Base-by-base conservation (phyloP, 1,140 invertebrate genomes). In the Cherax quadricarinatus region DNA sequence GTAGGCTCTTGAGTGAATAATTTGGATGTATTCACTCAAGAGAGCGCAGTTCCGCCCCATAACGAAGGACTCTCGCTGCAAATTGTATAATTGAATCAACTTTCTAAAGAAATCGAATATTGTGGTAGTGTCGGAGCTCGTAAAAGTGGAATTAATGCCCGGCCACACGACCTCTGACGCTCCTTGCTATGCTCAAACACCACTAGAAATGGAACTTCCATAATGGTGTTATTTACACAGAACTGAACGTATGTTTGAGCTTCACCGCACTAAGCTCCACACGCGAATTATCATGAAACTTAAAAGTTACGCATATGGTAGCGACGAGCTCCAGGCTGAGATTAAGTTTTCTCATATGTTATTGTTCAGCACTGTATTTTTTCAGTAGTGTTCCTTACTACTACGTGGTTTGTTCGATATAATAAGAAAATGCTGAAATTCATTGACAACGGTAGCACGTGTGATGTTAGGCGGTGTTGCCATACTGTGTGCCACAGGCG, bases 231-330 rank as follows among this genome's bases (percentile, higher is more conserved):
- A 41, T 41, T 41, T 41, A 41, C 2, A 41, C 0, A 41, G 30
- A 41, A 41, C 3, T 57, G 53, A 14, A 10, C 5, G 53, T 14
- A 5, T 57, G 14, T 14, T 41, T 57, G 53, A 57, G 53, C 53
- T 57, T 7, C 53, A 14, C 53, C 6, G 14, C 53, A 57, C 53
- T 10, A 9, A 14, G 53, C 53, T 57, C 53, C 53, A 57, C 53
- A 57, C 53, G 14, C 57, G 70, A 60, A 57, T 18, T 66, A 78
- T 30, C 85, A 73, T 66, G 78, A 87, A 87, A 87, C 30, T 87
- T 87, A 87, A 87, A 87, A 87, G 57, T 30, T 78, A 78, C 85
- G 78, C 85, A 87, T 78, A 87, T 87, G 85, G 85, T 87, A 87
- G 78, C 73, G 85, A 87, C 73, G 85, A 87, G 66, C 41, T 48